These are phyloP conservation scores for Muscicapa comitata DNA, from an alignment of 2,797 vertebrate genomes.

Conservation along the genomic window DNA sequence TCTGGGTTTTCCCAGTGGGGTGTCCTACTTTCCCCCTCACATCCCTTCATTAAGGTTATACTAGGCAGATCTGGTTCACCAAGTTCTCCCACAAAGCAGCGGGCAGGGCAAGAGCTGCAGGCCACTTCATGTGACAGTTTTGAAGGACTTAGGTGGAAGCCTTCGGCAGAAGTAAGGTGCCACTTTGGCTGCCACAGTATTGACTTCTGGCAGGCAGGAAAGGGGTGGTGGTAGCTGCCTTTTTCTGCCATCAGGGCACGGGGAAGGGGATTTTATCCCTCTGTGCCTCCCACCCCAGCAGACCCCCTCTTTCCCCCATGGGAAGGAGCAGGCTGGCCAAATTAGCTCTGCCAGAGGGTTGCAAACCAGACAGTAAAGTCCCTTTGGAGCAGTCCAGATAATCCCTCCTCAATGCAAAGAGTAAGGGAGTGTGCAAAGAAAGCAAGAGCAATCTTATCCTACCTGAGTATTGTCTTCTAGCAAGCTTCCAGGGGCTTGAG, in stretches of 20 bases:
- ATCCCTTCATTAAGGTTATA: not conserved
- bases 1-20: not conserved
- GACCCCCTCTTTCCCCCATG: not conserved
- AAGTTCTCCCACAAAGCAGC: not conserved
- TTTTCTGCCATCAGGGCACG: rapidly evolving
- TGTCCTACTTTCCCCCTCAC: not conserved
- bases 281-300: not conserved
- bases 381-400: not conserved
- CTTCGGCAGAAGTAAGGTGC: not conserved
- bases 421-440: not conserved
- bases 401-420: not conserved
- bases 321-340: not conserved
- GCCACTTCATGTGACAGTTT: rapidly evolving
- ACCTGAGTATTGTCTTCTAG: not conserved
- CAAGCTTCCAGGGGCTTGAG: not conserved
- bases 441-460: not conserved
- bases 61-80: not conserved
- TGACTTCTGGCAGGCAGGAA: not conserved
- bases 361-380: not conserved
- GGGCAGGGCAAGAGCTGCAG: not conserved
- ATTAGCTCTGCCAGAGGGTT: not conserved
- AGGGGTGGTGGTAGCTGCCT: not conserved
- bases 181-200: not conserved
- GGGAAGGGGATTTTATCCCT: not conserved
- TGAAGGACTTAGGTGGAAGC: not conserved